Conservation (phyloP, 1,140 invertebrate species). For the Drosophila mayri region DNA sequence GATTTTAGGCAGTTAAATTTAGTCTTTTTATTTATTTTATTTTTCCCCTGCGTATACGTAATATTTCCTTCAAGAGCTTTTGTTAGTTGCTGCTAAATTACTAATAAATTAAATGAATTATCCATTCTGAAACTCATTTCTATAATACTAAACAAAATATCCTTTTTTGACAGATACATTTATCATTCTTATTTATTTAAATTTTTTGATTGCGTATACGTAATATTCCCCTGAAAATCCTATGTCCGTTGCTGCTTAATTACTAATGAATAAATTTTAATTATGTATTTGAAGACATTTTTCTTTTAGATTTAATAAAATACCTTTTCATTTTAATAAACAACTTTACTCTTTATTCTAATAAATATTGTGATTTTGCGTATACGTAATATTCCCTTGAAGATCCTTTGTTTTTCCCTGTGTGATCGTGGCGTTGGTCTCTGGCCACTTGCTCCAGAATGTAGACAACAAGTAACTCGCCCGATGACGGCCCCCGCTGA, state of each 20-base stretch:
- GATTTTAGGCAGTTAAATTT: too few species aligned
- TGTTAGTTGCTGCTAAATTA: background rate
- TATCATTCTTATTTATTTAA: background rate
- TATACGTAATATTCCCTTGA: background rate
- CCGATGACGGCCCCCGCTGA: constrained; percentile 60
- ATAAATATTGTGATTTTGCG: background rate
- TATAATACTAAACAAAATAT: too few species aligned
- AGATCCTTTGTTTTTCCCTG: background rate
- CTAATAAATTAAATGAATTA: background rate
- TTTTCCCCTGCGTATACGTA: background rate
- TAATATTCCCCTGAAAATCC: background rate
- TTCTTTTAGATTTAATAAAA: too few species aligned
- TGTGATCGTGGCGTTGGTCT: constrained; percentile 10
- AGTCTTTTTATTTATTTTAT: too few species aligned
- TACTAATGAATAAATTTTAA: too few species aligned
- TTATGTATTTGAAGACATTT: too few species aligned
- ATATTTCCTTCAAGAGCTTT: background rate
- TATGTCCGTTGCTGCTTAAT: background rate
- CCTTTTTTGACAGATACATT: background rate
- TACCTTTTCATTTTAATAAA: too few species aligned
- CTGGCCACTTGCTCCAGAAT: constrained; percentile 72
- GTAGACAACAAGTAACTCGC: constrained; percentile 51
- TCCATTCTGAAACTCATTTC: background rate
- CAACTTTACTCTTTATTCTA: too few species aligned
- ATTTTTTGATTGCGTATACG: background rate